Conservation (phyloP, 2,888 invertebrate species). For the Troides aeacus region DNA sequence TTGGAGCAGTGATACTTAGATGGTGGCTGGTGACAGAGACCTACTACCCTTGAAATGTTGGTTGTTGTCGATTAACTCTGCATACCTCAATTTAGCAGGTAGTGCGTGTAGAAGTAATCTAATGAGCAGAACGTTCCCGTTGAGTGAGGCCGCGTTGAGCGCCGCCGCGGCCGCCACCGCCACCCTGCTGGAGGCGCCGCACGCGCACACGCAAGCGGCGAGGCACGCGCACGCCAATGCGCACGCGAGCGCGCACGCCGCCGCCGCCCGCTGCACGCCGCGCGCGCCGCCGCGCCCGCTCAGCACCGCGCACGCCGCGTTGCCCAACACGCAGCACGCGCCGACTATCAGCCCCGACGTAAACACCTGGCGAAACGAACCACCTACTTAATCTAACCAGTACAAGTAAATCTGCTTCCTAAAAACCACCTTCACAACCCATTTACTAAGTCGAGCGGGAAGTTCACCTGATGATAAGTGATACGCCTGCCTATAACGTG, state of each 20-base stretch:
- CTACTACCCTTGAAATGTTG: too few species aligned
- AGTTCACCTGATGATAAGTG: too few species aligned
- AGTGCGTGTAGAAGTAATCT: conserved; percentile 61
- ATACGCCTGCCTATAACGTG: too few species aligned
- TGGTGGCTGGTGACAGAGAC: too few species aligned
- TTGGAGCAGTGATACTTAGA: too few species aligned
- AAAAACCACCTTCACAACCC: too few species aligned
- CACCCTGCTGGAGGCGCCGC: conserved; percentile 48
- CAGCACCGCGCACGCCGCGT: conserved; percentile 61
- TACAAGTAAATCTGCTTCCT: too few species aligned
- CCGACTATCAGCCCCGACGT: conserved; percentile 70
- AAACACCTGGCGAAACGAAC: conserved; percentile 53
- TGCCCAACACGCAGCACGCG: conserved; percentile 66
- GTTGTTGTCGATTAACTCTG: too few species aligned
- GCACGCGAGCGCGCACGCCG: conserved; percentile 62
- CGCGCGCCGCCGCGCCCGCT: conserved; percentile 60
- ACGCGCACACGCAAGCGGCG: conserved; percentile 64
- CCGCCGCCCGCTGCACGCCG: conserved; percentile 63
- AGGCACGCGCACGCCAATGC: conserved; percentile 60
- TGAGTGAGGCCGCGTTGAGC: conserved; percentile 67
- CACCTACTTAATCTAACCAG: too few species aligned
- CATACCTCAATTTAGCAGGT: conserved; percentile 67
- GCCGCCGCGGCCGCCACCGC: conserved; percentile 70
- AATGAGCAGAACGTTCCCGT: conserved; percentile 69
- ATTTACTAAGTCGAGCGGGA: too few species aligned